phyloP scores from a whole-genome alignment of 2,797 vertebrate genomes.

The Aselliscus stoliczkanus region DNA sequence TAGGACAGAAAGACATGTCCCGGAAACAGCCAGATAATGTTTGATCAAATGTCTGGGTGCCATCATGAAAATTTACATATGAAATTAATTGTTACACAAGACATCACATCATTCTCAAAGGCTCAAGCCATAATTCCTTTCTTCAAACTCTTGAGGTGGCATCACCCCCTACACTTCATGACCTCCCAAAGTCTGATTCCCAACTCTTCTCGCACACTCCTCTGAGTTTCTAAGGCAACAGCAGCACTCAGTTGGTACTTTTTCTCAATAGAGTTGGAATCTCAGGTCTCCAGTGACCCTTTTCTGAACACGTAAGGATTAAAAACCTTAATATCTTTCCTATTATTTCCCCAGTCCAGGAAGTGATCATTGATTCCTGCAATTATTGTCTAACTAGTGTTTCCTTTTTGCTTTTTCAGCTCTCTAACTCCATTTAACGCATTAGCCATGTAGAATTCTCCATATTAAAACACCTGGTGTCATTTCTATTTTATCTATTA shows the following conservation, averaged over 20 bases:
- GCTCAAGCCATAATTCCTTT: neutral
- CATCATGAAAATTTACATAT: neutral
- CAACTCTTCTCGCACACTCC: accelerated
- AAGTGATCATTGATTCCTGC: neutral
- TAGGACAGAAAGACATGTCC: neutral
- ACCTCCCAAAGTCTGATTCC: neutral
- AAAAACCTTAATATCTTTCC: neutral
- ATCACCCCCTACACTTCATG: neutral
- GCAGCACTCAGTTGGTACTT: neutral
- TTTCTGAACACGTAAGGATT: neutral
- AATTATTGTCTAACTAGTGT: neutral
- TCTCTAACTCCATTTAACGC: neutral
- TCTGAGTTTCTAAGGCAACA: neutral
- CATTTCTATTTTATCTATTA: neutral
- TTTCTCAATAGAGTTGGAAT: neutral
- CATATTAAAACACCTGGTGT: neutral
- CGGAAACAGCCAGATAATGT: neutral
- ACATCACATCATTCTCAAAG: neutral
- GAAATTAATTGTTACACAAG: neutral
- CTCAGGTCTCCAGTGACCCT: neutral
- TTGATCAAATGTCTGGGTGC: neutral
- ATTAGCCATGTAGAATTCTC: neutral
- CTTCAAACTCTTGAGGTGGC: neutral
- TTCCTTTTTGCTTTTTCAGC: neutral
- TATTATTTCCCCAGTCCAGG: neutral